Conservation (phyloP, 1,140 invertebrate species). For the Psix sp. region DNA sequence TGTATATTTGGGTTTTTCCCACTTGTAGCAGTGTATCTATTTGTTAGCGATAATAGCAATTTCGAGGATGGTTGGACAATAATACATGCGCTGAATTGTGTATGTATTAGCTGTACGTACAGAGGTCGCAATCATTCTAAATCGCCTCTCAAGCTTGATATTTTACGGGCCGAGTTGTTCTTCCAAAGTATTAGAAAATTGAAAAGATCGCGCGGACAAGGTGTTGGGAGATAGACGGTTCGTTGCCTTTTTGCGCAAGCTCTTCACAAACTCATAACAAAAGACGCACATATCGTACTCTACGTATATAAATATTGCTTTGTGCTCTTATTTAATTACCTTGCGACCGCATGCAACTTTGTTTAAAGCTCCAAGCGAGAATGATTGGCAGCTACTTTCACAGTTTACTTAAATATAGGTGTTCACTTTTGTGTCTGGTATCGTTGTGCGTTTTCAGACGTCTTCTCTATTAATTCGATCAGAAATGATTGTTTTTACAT, state of each 20-base stretch:
- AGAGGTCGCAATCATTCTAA: conserved; percentile 67
- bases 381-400: conserved; percentile 59
- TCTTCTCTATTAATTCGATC: conserved; percentile 59
- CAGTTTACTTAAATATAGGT: conserved; percentile 58
- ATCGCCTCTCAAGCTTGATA: conserved; percentile 65
- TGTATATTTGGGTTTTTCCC: no score
- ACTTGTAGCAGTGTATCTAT: no score
- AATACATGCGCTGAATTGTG: conserved; percentile 32
- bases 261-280: conserved; percentile 46
- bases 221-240: conserved; percentile 57
- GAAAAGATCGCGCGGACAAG: conserved; percentile 55
- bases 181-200: conserved; percentile 59
- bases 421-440: conserved; percentile 29
- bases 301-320: conserved; percentile 55
- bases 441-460: conserved; percentile 37
- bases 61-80: no score
- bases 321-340: conserved; percentile 59
- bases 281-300: conserved; percentile 50
- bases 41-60: no score
- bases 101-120: conserved; percentile 22
- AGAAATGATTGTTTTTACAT: conserved; percentile 48
- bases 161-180: conserved; percentile 63
- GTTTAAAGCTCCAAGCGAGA: conserved; percentile 42
- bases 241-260: conserved; percentile 16
- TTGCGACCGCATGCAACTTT: conserved; percentile 56